Conservation (phyloP, 2,888 invertebrate genomes). For the Cantharis nigra region DNA sequence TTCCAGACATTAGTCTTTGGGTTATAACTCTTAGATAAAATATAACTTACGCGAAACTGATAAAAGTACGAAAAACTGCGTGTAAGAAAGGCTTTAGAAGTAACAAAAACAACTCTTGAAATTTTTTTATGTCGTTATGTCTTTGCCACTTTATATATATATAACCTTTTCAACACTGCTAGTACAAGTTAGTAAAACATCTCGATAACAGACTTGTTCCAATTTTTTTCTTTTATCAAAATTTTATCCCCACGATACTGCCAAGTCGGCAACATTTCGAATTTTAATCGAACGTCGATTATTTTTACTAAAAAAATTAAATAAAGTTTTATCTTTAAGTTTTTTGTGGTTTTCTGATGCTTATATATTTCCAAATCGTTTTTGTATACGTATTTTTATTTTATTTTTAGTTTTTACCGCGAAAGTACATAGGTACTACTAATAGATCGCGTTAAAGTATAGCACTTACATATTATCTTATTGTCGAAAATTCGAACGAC, state of each 20-base stretch:
- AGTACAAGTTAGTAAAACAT: conserved; percentile 11
- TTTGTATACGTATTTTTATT: too few species aligned
- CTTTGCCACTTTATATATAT: not conserved
- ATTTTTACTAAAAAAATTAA: not conserved
- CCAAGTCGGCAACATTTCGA: not conserved
- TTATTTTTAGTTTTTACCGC: not conserved
- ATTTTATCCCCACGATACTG: not conserved
- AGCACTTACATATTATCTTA: too few species aligned
- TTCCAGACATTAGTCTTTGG: conserved; percentile 34
- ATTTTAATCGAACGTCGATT: not conserved
- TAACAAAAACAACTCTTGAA: conserved; percentile 15
- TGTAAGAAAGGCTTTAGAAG: conserved; percentile 4
- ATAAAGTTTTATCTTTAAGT: not conserved
- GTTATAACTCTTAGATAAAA: conserved; percentile 31
- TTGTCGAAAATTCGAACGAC: too few species aligned
- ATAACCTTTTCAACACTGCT: conserved; percentile 3
- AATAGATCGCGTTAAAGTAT: not conserved
- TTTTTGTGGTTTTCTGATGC: not conserved
- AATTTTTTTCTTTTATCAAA: not conserved
- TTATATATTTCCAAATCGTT: not conserved
- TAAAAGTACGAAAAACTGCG: conserved; percentile 16
- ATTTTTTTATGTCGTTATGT: conserved; percentile 11
- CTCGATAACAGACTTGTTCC: not conserved
- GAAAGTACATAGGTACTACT: not conserved
- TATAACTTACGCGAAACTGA: conserved; percentile 34